These are phyloP conservation scores for Phortica okadai DNA, from an alignment of 2,888 invertebrate genomes.

Conservation along the genomic window DNA sequence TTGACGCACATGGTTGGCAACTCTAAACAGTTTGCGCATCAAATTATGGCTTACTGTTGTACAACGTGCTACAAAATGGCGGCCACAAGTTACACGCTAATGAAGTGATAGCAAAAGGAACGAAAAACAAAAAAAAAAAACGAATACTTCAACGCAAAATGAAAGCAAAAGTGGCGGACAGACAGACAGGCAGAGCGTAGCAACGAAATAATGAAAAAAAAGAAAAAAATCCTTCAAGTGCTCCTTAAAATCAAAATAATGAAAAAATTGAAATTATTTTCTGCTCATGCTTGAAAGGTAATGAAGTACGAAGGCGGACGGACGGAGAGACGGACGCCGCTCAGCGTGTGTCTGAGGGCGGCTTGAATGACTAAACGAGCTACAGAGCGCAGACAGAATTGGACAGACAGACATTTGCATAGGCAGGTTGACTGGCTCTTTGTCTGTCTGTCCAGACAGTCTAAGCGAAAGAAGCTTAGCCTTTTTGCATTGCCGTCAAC, in stretches of 20 bases:
- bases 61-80: no score
- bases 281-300: neutral
- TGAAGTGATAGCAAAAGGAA: neutral
- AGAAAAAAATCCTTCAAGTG: neutral
- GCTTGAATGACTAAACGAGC: no score
- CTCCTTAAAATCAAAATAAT: conserved; percentile 16
- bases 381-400: no score
- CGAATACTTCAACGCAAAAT: neutral
- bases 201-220: neutral
- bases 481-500: neutral
- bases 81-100: neutral
- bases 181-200: neutral
- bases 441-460: no score
- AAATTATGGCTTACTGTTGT: no score
- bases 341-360: neutral
- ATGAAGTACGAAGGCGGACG: neutral
- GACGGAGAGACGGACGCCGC: neutral
- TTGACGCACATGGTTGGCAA: conserved; percentile 10
- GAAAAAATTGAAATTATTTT: conserved; percentile 17
- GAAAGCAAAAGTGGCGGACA: no score
- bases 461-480: no score
- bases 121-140: neutral
- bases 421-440: no score
- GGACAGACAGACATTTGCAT: no score
- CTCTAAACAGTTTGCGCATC: no score